These are phyloP conservation scores for Steatornis caripensis DNA, from an alignment of 2,113 vertebrate genomes.

Conservation along the genomic window DNA sequence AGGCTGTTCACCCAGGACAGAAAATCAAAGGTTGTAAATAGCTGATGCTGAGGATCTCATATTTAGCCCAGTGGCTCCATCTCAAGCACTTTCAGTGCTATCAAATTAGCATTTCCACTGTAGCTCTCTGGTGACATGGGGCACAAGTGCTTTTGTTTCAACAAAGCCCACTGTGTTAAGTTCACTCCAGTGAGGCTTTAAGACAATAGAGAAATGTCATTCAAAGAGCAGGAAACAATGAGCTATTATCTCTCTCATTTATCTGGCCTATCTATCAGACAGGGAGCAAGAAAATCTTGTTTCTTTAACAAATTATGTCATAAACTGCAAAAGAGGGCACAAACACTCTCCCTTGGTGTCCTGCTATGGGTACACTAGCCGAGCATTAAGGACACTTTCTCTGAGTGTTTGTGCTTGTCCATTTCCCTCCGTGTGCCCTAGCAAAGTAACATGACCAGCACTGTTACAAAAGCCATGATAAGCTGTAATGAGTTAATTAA, in stretches of 20 bases:
- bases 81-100: background rate
- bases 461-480: background rate
- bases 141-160: conserved; percentile 53
- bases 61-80: background rate
- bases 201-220: conserved; percentile 57
- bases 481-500: background rate
- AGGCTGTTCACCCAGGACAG: background rate
- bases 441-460: background rate
- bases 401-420: background rate
- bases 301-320: conserved; percentile 40
- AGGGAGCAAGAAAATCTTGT: conserved; percentile 5
- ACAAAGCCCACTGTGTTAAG: conserved; percentile 47
- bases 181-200: conserved; percentile 41
- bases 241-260: conserved; percentile 30
- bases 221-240: conserved; percentile 51
- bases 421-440: background rate
- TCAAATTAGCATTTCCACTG: conserved; percentile 40
- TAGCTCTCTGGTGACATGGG: background rate
- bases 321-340: background rate
- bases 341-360: background rate
- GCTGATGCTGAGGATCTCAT: background rate
- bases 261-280: background rate
- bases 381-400: background rate
- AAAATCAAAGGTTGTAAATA: background rate
- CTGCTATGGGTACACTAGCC: background rate